Conservation (phyloP, 2,113 vertebrate genomes). For the Dicaeum eximium region DNA sequence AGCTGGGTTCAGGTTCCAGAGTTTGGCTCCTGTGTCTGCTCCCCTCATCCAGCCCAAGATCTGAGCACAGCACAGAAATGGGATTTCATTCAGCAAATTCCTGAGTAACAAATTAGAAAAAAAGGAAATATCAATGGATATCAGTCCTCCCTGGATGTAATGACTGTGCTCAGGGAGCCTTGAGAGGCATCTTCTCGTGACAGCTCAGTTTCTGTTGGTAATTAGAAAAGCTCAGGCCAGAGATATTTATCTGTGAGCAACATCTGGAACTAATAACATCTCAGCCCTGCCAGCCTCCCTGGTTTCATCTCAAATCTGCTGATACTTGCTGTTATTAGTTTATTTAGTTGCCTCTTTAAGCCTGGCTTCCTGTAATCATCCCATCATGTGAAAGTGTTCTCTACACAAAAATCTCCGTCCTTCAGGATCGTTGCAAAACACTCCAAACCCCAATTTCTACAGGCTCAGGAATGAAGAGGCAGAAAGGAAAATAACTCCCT, state of each 20-base stretch:
- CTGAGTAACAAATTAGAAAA: neutral
- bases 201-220: neutral
- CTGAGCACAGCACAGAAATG: neutral
- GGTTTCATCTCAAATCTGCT: conserved; percentile 38
- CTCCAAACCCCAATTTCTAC: neutral
- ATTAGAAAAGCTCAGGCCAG: conserved; percentile 35
- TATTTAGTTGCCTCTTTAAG: neutral
- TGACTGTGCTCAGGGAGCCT: neutral
- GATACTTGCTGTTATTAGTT: conserved; percentile 8
- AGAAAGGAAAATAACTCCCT: neutral
- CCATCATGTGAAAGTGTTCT: neutral
- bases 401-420: neutral
- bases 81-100: neutral
- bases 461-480: neutral
- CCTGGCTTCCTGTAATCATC: neutral
- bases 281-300: neutral
- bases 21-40: neutral
- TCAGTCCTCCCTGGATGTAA: neutral
- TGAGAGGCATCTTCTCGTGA: neutral
- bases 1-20: neutral
- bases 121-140: neutral
- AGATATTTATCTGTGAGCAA: neutral
- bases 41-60: accelerated
- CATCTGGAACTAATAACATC: neutral
- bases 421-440: neutral